phyloP scores from a whole-genome alignment of 2,113 vertebrate genomes.

The Sylvia atricapilla region DNA sequence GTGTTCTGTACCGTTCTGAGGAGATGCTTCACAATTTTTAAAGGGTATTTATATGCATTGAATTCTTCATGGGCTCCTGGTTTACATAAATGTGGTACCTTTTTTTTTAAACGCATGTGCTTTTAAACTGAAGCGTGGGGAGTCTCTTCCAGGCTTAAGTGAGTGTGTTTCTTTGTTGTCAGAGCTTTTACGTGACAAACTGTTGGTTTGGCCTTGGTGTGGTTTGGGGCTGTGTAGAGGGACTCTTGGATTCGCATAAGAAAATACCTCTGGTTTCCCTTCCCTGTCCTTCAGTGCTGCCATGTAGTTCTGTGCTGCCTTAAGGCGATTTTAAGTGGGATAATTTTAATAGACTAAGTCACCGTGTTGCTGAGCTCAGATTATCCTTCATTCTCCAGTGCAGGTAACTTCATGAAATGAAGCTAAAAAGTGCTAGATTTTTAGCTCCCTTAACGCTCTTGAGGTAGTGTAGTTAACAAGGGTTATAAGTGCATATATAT shows the following conservation, averaged over 20 bases:
- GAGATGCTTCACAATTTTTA: accelerated
- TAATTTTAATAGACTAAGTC: background rate
- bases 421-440: background rate
- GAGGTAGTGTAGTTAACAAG: background rate
- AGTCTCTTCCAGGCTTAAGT: background rate
- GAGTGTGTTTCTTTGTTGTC: background rate
- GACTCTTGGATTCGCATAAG: background rate
- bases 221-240: background rate
- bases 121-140: background rate
- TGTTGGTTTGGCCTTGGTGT: background rate
- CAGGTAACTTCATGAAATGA: background rate
- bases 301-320: background rate
- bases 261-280: background rate
- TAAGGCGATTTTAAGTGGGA: background rate
- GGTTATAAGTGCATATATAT: background rate
- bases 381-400: background rate
- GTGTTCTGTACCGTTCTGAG: background rate
- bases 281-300: background rate
- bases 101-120: accelerated
- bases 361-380: background rate
- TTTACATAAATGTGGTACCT: background rate
- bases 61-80: background rate
- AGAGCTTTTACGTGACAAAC: background rate
- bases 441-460: accelerated
- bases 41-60: accelerated